phyloP scores from a whole-genome alignment of 2,888 invertebrate species.

The Athetis lepigone region DNA sequence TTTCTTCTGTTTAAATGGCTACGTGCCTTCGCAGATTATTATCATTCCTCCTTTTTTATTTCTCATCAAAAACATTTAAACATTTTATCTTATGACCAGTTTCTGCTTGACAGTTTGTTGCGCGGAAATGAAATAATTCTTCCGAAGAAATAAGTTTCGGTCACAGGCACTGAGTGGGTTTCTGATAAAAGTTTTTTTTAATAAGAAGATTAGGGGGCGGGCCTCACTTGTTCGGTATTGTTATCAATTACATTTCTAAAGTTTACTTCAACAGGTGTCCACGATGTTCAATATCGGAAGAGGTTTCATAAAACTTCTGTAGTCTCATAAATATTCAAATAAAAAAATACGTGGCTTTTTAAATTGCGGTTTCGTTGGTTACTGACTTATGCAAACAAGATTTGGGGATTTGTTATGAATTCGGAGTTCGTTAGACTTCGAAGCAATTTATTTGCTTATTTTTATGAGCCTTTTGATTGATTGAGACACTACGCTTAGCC shows the following conservation, averaged over 20 bases:
- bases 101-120: constrained; percentile 2
- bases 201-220: neutral
- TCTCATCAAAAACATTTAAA: constrained; percentile 27
- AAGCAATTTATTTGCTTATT: constrained; percentile 3
- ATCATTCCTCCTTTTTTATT: constrained; percentile 39
- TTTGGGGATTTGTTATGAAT: constrained; percentile 40
- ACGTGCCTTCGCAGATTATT: constrained; percentile 61
- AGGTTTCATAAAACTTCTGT: constrained; percentile 37
- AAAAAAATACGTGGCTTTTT: constrained; percentile 39
- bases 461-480: neutral
- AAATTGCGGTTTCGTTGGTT: constrained; percentile 6
- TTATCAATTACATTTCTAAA: constrained; percentile 39
- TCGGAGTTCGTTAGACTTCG: neutral
- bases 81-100: constrained; percentile 27
- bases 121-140: neutral
- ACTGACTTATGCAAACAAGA: constrained; percentile 24
- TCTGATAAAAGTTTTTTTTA: constrained; percentile 2
- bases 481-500: neutral
- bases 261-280: constrained; percentile 59
- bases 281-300: constrained; percentile 51
- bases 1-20: constrained; percentile 61
- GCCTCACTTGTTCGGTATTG: constrained; percentile 1
- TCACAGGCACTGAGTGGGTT: neutral
- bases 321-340: constrained; percentile 60
- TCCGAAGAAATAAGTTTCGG: constrained; percentile 1